Base-by-base conservation (phyloP, 2,113 vertebrate genomes). In the Shinisaurus crocodilurus region DNA sequence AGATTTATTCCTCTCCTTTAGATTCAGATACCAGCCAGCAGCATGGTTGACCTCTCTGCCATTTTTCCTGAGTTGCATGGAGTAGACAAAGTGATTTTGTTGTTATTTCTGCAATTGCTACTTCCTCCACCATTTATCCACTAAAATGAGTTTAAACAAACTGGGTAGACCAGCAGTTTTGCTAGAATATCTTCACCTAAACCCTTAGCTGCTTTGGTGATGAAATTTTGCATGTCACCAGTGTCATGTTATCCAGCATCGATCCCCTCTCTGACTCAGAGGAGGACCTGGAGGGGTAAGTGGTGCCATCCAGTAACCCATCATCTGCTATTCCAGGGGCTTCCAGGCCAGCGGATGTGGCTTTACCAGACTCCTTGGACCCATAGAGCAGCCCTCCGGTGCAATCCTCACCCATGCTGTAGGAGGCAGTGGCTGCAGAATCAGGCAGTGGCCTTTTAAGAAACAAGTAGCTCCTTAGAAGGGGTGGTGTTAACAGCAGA, bases 1-100 rank as follows among this genome's bases (percentile, higher is more conserved):
- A 88, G 57, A 79, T 88, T 79, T 67, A 80, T 88, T 88, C 60
- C 60, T 77, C 32, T 88, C 60, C 75, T 80, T 79, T 63, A 16
- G 50, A 43, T 87, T 88, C 32, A 80, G 75, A 60, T 60, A 79
- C 86, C 67, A 79, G 34, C 57, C 29, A 65, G 40, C 86, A 88
- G 74, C 27, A 43, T 16, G 10, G 37, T 23, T 67, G 60, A 67
- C 86, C 75, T 67, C 29, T 7, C 5, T 23, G 40, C 74, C 60
- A 48, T 79, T 88, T 67, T 67, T 80, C 60, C 18, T 48, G 86
- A 48, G 75, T 45, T 16, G 0, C 40, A 25, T 7, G 3, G 15
- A 60, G 72, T 18, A 13, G 7, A 40, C 12, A 63, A 94, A 92
- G 82, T 72, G 74, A 40, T 40, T 75, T 72, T 82, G 32, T 81